Conservation (phyloP, 2,888 invertebrate genomes). For the Drosophila fungiperda region DNA sequence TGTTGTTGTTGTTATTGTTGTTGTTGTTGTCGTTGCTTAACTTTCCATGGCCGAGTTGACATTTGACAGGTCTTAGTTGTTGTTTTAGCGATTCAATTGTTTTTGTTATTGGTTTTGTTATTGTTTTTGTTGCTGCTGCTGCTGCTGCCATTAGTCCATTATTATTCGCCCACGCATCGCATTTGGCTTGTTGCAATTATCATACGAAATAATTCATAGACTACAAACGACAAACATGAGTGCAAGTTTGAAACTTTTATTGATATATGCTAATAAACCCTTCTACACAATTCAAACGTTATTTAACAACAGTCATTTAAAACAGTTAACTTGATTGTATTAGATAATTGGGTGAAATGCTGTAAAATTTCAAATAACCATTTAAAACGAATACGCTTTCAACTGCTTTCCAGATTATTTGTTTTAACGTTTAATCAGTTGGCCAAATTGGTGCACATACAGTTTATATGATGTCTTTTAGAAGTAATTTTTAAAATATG, state of each 20-base stretch:
- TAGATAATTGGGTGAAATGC: neutral
- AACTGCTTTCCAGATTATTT: neutral
- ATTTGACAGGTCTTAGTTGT: constrained; percentile 40
- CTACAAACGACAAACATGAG: constrained; percentile 45
- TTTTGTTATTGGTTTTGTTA: constrained; percentile 2
- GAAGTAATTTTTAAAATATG: neutral
- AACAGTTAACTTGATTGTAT: neutral
- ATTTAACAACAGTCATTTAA: neutral
- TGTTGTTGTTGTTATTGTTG: constrained; percentile 40
- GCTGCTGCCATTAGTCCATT: constrained; percentile 24
- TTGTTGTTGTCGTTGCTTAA: constrained; percentile 33
- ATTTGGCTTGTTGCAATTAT: constrained; percentile 65
- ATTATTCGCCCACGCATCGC: constrained; percentile 48
- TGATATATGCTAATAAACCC: constrained; percentile 14
- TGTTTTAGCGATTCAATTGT: constrained; percentile 26
- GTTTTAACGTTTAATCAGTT: neutral
- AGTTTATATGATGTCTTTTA: too few relatives aligned
- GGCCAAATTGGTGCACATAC: neutral
- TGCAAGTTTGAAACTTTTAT: constrained; percentile 7
- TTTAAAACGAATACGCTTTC: neutral
- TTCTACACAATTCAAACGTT: neutral
- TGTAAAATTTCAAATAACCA: too few relatives aligned
- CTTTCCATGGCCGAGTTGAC: constrained; percentile 46
- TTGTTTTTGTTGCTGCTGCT: neutral
- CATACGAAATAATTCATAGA: constrained; percentile 73